Base-by-base conservation (phyloP, 2,888 invertebrate species). In the Megaustenia siamemsis region DNA sequence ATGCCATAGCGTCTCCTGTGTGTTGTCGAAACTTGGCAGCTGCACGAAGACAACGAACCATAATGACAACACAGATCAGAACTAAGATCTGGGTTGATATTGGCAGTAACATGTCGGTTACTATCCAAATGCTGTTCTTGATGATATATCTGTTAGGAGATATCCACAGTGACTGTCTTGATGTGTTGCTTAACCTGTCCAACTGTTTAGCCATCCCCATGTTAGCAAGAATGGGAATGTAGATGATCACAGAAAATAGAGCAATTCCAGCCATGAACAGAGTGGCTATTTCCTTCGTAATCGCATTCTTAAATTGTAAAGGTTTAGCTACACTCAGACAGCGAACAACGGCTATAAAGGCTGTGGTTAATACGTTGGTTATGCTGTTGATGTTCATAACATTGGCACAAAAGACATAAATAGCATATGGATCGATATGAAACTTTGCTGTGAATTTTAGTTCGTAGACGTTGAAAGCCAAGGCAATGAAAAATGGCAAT, bases 291-390 rank as follows among this genome's bases (percentile, higher is more conserved):
- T 32, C 4, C 40, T n/a, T 69, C 5, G 38, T 71, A 69, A 81
- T 71, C 24, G 18, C 18, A n/a, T 38, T 28, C n/a, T 81, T 81
- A 49, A 81, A 81, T 18, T 71, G 81, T 1, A 81, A 32, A 32
- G 81, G 81, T 49, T 12, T 71, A 6, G 63, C 71, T 15, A 81
- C 71, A 28, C 81, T 71, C 28, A 53, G n/a, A 35, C 81, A 81
- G 6, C 71, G 21, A n/a, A 38, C 56, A 21, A 81, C 81, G 8
- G 71, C 71, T 15, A 81, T 53, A 81, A 81, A 81, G 0, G 71
- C 53, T 28, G 81, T 71, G 32, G 71, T 71, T 49, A 71, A 40
- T 4, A n/a, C 21, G 32, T 49, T 38, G 5, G 49, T 24, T 40
- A 45, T 68, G 38, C 56, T 49, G 24, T 15, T 53, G 4, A 71